A percentile compares a stretch with the other conserved stretches of the same genome.
Evolutionary conservation across 2,888 invertebrate species (phyloP).

Genomic region (Lithophane ornitopus): DNA sequence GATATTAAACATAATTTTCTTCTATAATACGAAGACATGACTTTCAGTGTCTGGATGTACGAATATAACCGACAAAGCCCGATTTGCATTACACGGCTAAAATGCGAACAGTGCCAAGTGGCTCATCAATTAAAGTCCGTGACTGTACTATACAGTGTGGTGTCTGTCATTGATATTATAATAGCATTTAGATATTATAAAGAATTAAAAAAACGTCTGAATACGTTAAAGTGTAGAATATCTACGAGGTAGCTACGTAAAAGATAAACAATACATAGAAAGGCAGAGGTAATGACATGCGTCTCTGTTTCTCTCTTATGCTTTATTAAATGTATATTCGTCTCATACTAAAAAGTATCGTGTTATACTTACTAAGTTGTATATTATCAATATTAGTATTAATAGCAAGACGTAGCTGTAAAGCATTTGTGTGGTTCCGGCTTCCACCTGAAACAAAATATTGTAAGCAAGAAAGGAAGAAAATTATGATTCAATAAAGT

Average conservation of each 20-base stretch:
- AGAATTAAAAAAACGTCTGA: conserved; percentile 1
- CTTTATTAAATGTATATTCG: neutral
- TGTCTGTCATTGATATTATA: neutral
- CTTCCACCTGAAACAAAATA: conserved; percentile 69
- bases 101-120: too few relatives aligned
- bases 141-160: too few relatives aligned
- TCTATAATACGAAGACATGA: too few relatives aligned
- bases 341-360: neutral
- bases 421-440: conserved; percentile 73
- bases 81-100: too few relatives aligned
- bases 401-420: conserved; percentile 62
- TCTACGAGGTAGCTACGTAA: neutral
- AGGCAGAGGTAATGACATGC: too few relatives aligned
- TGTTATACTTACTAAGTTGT: conserved; percentile 34
- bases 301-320: neutral
- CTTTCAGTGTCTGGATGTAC: too few relatives aligned
- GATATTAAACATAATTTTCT: too few relatives aligned
- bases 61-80: too few relatives aligned
- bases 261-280: neutral
- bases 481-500: neutral
- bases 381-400: conserved; percentile 58
- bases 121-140: too few relatives aligned
- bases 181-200: neutral
- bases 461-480: neutral
- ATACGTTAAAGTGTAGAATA: neutral